These are phyloP conservation scores for Gonioctena quinquepunctata DNA, from an alignment of 1,140 invertebrate species.

Conservation along the genomic window DNA sequence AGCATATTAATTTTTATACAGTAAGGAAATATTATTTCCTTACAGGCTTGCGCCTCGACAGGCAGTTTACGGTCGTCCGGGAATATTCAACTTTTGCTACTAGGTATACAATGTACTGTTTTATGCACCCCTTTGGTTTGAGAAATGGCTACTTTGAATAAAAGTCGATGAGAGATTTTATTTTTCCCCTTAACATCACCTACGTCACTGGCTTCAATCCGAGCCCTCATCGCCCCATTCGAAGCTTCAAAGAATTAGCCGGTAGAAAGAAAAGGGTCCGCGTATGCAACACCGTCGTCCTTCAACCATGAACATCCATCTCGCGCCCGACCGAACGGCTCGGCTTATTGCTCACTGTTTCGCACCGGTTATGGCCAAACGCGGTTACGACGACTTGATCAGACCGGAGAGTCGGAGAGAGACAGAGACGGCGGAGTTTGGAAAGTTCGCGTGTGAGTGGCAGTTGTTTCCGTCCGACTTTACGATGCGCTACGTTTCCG, in stretches of 20 bases:
- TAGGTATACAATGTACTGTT: too few species aligned
- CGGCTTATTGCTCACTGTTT: constrained; percentile 10
- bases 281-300: background rate
- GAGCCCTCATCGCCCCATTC: background rate
- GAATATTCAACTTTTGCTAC: too few species aligned
- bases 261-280: background rate
- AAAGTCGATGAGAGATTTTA: too few species aligned
- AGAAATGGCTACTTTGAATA: too few species aligned
- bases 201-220: background rate
- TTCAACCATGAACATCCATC: background rate
- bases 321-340: background rate
- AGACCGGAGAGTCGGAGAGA: background rate
- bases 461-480: background rate
- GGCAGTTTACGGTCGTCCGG: too few species aligned
- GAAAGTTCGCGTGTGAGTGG: background rate
- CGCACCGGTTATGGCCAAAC: constrained; percentile 18
- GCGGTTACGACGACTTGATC: background rate
- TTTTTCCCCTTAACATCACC: background rate
- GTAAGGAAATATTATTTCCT: too few species aligned
- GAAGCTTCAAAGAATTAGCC: background rate
- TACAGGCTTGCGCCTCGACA: too few species aligned
- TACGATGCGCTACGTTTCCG: background rate
- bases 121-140: too few species aligned
- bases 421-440: background rate
- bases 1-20: too few species aligned